Evolutionary conservation across 1,140 invertebrate species (phyloP).

Genomic region (Alviniconcha marisindica): DNA sequence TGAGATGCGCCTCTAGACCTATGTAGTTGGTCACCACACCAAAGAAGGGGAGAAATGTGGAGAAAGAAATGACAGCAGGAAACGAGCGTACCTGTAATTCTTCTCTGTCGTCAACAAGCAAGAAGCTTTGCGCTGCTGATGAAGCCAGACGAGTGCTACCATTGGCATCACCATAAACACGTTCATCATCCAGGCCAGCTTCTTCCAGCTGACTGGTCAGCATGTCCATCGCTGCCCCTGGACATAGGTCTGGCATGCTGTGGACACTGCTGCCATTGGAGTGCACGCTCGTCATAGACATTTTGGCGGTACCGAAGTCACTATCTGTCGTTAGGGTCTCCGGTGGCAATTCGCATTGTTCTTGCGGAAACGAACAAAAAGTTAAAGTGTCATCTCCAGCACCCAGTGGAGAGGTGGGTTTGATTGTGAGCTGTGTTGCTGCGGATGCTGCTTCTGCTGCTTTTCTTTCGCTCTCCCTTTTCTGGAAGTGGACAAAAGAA

Average conservation of each 20-base stretch:
- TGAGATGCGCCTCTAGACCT: too few species aligned
- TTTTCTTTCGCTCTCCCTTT: conserved; percentile 54
- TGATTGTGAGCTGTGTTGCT: conserved; percentile 48
- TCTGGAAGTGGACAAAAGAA: conserved; percentile 41
- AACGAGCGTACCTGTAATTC: conserved; percentile 63
- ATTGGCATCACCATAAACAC: conserved; percentile 20
- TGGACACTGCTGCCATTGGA: conserved; percentile 54
- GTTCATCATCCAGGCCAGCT: conserved; percentile 48
- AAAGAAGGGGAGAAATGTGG: too few species aligned
- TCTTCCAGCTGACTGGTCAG: conserved; percentile 52
- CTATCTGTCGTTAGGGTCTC: not conserved
- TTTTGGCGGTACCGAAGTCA: conserved; percentile 41
- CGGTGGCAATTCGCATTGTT: not conserved
- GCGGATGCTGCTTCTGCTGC: conserved; percentile 39
- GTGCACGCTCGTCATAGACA: conserved; percentile 58
- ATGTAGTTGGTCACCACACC: too few species aligned
- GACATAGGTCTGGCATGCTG: conserved; percentile 63
- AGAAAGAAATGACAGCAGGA: too few species aligned
- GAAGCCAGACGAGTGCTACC: not conserved
- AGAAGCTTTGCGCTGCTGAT: conserved; percentile 65
- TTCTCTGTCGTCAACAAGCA: conserved; percentile 75
- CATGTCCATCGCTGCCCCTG: conserved; percentile 42
- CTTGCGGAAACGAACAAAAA: conserved; percentile 67
- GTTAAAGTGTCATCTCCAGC: conserved; percentile 62
- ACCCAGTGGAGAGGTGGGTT: conserved; percentile 60